These are phyloP conservation scores for Pipistrellus kuhlii DNA, from an alignment of 2,797 vertebrate genomes.

Conservation along the genomic window DNA sequence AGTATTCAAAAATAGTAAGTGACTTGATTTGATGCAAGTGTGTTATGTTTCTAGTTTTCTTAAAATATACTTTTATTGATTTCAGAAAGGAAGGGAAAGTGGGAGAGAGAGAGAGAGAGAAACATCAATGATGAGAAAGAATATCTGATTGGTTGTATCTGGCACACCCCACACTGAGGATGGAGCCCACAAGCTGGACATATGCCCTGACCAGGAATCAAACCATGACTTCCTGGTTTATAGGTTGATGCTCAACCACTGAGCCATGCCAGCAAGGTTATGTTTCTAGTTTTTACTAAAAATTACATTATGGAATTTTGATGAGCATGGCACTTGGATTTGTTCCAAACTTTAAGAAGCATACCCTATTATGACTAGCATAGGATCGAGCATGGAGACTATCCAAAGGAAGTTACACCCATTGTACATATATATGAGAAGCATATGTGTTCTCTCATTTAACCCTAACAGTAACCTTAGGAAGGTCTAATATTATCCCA, in stretches of 20 bases:
- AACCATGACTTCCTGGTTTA: no score
- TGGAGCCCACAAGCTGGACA: no score
- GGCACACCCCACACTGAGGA: no score
- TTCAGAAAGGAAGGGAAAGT: no score
- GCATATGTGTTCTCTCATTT: background rate
- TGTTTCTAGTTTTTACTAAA: constrained; percentile 8
- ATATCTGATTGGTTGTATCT: no score
- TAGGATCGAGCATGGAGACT: background rate
- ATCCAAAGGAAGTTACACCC: background rate
- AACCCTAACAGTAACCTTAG: background rate
- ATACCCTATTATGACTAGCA: background rate
- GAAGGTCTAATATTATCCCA: background rate
- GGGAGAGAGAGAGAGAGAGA: no score
- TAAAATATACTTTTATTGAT: no score
- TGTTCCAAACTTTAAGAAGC: constrained; percentile 20
- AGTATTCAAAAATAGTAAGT: constrained; percentile 5
- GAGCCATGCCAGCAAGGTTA: background rate
- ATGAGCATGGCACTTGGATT: background rate
- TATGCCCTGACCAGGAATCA: no score
- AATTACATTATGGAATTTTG: background rate
- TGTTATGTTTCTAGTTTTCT: background rate
- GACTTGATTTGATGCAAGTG: background rate
- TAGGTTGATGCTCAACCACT: no score
- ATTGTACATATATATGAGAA: background rate
- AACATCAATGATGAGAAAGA: no score